Evolutionary conservation across 2,888 invertebrate species (phyloP).

Genomic region (Cremastobaeus sp.): DNA sequence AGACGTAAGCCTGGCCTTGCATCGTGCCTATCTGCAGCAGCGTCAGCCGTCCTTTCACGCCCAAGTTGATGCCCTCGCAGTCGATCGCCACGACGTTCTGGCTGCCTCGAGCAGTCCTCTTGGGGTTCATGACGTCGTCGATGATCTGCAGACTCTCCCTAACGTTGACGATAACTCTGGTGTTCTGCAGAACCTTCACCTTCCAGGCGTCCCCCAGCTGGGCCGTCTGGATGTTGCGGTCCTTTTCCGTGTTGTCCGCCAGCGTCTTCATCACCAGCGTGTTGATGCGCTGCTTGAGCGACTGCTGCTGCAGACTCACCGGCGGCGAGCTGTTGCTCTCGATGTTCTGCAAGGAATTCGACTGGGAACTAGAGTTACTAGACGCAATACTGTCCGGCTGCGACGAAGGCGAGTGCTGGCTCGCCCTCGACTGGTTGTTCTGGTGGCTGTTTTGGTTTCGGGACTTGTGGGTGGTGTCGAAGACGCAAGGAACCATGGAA

Average conservation of each 20-base stretch:
- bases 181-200: slow-evolving; percentile 88
- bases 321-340: slow-evolving; percentile 71
- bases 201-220: slow-evolving; percentile 87
- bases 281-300: slow-evolving; percentile 92
- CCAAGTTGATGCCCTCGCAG: slow-evolving; percentile 95
- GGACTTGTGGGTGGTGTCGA: neutral
- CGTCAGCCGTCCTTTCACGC: slow-evolving; percentile 92
- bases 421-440: slow-evolving; percentile 12
- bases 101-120: slow-evolving; percentile 69
- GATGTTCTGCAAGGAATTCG: slow-evolving; percentile 67
- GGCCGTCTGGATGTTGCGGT: slow-evolving; percentile 77
- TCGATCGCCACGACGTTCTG: slow-evolving; percentile 87
- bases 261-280: slow-evolving; percentile 92
- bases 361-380: slow-evolving; percentile 63
- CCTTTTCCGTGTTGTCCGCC: slow-evolving; percentile 88
- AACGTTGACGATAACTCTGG: slow-evolving; percentile 88
- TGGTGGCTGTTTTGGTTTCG: slow-evolving; percentile 54
- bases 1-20: slow-evolving; percentile 90
- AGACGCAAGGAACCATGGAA: neutral
- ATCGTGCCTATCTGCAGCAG: slow-evolving; percentile 91
- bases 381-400: slow-evolving; percentile 63
- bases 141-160: slow-evolving; percentile 88
- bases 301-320: slow-evolving; percentile 80
- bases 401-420: slow-evolving; percentile 31
- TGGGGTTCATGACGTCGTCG: slow-evolving; percentile 84